Percentiles rank a stretch among this genome's conserved stretches.
These are phyloP conservation scores for Paguma larvata DNA, from an alignment of 2,797 vertebrate species.

Conservation along the genomic window DNA sequence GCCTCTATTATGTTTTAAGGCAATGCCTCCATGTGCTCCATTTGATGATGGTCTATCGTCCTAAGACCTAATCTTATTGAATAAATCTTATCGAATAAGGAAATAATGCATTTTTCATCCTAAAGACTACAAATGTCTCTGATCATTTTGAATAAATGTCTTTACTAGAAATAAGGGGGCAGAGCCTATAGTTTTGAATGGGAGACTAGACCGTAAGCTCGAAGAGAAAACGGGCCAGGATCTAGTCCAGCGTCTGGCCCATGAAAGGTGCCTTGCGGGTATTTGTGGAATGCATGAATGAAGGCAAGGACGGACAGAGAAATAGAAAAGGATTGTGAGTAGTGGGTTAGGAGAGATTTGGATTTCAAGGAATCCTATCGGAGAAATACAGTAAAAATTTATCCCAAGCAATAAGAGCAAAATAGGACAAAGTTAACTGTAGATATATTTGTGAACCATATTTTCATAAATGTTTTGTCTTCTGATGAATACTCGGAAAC, in stretches of 20 bases:
- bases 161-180: not conserved
- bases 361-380: not conserved
- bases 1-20: not conserved
- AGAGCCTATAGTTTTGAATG: not conserved
- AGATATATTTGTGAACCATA: not conserved
- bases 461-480: conserved; percentile 6
- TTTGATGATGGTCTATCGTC: not conserved
- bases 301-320: not conserved
- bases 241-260: not conserved
- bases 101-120: not conserved
- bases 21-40: not conserved
- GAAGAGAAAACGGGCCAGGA: not conserved
- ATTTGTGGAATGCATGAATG: not conserved
- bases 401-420: not conserved
- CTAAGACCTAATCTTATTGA: not conserved
- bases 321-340: not conserved
- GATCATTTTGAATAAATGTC: not conserved
- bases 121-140: not conserved
- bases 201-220: not conserved
- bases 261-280: not conserved
- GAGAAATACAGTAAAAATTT: not conserved
- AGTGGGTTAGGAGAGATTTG: not conserved
- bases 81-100: not conserved
- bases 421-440: not conserved
- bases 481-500: not conserved